Percentiles rank a stretch among this genome's conserved stretches.
Evolutionary conservation across 92 coral and sea anemone genomes (phyloP).

Genomic region (Umimayanthus chanpuru): DNA sequence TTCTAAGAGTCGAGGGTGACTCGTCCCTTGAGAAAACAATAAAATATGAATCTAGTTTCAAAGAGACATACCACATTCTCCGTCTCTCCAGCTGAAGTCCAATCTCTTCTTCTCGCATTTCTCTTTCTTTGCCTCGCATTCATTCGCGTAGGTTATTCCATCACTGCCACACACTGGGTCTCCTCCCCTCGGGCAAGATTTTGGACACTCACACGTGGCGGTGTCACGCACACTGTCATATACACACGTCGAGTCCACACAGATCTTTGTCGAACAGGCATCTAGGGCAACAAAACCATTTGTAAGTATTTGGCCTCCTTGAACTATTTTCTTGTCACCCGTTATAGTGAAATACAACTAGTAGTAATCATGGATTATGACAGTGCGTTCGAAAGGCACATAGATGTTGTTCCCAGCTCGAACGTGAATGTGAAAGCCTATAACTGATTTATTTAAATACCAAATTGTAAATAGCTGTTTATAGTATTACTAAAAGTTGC

Average conservation of each 20-base stretch:
- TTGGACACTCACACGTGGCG: slow-evolving; percentile 73
- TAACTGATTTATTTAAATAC: too few relatives aligned
- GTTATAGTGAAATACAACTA: too few relatives aligned
- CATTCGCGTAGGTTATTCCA: slow-evolving; percentile 84
- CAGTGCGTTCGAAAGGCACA: too few relatives aligned
- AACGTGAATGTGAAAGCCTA: too few relatives aligned
- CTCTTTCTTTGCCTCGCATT: slow-evolving; percentile 73
- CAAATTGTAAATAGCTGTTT: too few relatives aligned
- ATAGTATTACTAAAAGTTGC: too few relatives aligned
- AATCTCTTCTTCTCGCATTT: slow-evolving; percentile 78
- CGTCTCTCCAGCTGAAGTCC: slow-evolving; percentile 58
- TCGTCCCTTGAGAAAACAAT: too few relatives aligned
- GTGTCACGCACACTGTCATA: slow-evolving; percentile 50
- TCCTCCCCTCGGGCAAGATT: slow-evolving; percentile 69
- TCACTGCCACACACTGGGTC: slow-evolving; percentile 93
- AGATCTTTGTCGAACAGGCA: slow-evolving; percentile 75
- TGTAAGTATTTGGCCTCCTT: neutral
- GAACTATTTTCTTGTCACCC: too few relatives aligned
- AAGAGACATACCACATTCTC: slow-evolving; percentile 78
- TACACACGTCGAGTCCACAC: slow-evolving; percentile 69
- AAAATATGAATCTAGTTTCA: too few relatives aligned
- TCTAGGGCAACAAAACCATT: slow-evolving; percentile 43
- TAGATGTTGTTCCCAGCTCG: too few relatives aligned
- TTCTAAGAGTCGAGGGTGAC: too few relatives aligned
- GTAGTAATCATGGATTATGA: too few relatives aligned